Conservation (phyloP, 1,140 invertebrate genomes). For the Aporrectodea caliginosa region DNA sequence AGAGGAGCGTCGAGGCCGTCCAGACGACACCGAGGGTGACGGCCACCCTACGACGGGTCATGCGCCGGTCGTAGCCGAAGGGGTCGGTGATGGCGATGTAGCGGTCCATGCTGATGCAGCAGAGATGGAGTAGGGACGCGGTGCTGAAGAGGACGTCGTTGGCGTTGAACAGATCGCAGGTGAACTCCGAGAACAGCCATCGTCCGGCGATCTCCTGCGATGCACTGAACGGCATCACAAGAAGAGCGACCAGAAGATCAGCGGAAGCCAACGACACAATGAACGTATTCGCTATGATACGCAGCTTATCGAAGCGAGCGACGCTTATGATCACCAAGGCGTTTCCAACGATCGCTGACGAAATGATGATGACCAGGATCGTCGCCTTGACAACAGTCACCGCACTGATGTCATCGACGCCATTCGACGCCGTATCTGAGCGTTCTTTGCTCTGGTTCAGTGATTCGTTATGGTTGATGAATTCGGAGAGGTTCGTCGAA, state of each 20-base stretch:
- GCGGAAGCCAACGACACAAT: slow-evolving; percentile 90
- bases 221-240: slow-evolving; percentile 70
- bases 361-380: slow-evolving; percentile 54
- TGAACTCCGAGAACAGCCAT: slow-evolving; percentile 79
- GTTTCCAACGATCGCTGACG: slow-evolving; percentile 88
- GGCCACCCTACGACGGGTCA: slow-evolving; percentile 47
- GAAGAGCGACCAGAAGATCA: slow-evolving; percentile 78
- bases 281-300: slow-evolving; percentile 90
- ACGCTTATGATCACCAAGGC: slow-evolving; percentile 81
- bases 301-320: slow-evolving; percentile 58
- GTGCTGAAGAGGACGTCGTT: slow-evolving; percentile 93
- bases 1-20: slow-evolving; percentile 52
- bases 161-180: slow-evolving; percentile 93
- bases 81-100: slow-evolving; percentile 57
- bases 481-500: too few relatives aligned
- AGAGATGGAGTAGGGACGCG: slow-evolving; percentile 86
- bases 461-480: background rate
- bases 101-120: slow-evolving; percentile 83
- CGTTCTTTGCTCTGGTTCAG: background rate
- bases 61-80: slow-evolving; percentile 51
- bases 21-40: slow-evolving; percentile 52
- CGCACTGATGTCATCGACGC: background rate
- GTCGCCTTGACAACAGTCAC: background rate
- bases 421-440: background rate
- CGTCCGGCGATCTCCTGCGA: slow-evolving; percentile 59